A percentile compares a stretch with the other conserved stretches of the same genome.
phyloP scores from a whole-genome alignment of 2,113 vertebrate species.

The Trichechus manatus region DNA sequence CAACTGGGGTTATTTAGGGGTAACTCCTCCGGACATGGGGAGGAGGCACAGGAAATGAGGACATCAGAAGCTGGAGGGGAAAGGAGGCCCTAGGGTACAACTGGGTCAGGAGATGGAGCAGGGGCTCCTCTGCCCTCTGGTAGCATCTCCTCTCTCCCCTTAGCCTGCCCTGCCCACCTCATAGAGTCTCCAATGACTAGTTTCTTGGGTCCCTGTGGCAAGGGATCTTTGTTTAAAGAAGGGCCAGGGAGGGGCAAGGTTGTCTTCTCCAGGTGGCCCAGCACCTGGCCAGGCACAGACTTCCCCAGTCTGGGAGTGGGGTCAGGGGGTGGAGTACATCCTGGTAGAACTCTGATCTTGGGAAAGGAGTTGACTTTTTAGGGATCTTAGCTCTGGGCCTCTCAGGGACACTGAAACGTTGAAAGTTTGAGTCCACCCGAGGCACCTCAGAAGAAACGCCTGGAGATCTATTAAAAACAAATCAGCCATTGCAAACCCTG shows the following conservation, averaged over 20 bases:
- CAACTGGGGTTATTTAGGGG: neutral
- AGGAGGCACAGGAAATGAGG: neutral
- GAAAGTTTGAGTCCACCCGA: neutral
- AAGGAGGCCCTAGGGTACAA: neutral
- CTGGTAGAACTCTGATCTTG: neutral
- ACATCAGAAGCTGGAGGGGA: neutral
- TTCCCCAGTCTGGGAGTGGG: neutral
- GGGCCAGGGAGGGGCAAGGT: neutral
- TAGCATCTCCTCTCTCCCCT: neutral
- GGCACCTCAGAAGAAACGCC: neutral
- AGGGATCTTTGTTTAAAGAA: neutral
- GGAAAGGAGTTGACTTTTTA: neutral
- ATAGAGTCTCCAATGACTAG: neutral
- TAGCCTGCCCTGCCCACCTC: neutral
- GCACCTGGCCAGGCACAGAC: neutral
- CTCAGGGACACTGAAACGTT: neutral
- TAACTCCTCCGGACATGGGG: neutral
- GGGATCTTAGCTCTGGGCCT: neutral
- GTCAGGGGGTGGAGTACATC: neutral
- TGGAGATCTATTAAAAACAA: neutral
- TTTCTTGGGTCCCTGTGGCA: neutral
- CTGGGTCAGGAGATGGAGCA: neutral
- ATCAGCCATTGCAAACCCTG: neutral
- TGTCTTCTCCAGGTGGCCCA: constrained; percentile 18
- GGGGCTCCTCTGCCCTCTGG: neutral